phyloP scores from a whole-genome alignment of 2,113 vertebrate species.

The Lepus timidus region DNA sequence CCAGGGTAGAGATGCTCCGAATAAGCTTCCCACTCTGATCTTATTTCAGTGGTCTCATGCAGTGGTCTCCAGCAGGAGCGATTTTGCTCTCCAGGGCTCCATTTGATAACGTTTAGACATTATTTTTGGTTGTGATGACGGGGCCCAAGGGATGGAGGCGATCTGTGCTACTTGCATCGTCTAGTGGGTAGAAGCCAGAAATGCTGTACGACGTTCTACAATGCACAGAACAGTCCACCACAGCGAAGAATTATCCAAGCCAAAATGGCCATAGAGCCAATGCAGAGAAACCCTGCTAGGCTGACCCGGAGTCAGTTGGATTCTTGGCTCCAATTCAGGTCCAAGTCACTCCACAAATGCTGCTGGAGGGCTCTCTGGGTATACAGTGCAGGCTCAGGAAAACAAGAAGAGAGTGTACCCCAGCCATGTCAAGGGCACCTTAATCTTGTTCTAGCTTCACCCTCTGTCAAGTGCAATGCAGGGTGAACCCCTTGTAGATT shows the following conservation, averaged over 20 bases:
- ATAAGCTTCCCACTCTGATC: neutral
- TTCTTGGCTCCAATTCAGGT: neutral
- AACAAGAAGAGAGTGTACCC: neutral
- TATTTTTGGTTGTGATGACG: neutral
- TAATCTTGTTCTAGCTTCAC: neutral
- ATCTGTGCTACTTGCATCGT: neutral
- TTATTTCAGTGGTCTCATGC: neutral
- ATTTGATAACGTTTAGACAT: neutral
- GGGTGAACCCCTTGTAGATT: conserved; percentile 41
- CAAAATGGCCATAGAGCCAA: neutral
- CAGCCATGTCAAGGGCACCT: neutral
- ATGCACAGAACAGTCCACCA: neutral
- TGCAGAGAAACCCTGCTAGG: neutral
- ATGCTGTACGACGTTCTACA: neutral
- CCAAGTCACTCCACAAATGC: neutral
- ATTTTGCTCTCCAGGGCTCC: neutral
- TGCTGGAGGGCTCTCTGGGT: neutral
- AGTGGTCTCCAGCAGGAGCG: neutral
- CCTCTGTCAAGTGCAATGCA: conserved; percentile 24
- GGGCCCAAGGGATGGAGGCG: neutral
- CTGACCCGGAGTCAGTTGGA: neutral
- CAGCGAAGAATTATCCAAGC: neutral
- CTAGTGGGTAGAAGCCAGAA: conserved; percentile 4
- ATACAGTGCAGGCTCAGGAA: neutral
- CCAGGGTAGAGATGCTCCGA: neutral